Conservation (phyloP, 2,113 vertebrate genomes). For the Megaptera novaeangliae region DNA sequence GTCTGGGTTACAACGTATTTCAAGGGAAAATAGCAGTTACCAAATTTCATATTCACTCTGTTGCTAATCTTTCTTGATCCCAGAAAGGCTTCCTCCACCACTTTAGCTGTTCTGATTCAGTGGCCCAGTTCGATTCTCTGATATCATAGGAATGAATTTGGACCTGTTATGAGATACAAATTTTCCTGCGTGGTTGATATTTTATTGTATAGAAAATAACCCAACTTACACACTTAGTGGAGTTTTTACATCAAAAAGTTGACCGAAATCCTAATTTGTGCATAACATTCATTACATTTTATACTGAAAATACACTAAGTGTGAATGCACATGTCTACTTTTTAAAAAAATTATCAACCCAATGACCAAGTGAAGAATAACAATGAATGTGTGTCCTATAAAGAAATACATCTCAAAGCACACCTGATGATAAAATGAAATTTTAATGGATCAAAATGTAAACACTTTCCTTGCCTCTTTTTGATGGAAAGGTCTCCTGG, state of each 20-base stretch:
- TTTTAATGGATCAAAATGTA: not conserved
- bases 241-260: not conserved
- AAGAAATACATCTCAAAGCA: not conserved
- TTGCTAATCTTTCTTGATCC: not conserved
- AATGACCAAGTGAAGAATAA: not conserved
- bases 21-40: not conserved
- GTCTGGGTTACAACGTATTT: not conserved
- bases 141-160: not conserved
- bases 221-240: not conserved
- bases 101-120: not conserved
- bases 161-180: not conserved
- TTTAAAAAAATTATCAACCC: not conserved
- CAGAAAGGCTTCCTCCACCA: not conserved
- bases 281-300: not conserved
- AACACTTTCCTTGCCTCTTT: not conserved
- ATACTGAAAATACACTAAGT: not conserved
- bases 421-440: not conserved
- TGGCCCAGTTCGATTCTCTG: not conserved
- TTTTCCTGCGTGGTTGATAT: not conserved
- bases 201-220: not conserved
- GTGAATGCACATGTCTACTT: not conserved
- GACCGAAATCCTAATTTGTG: not conserved
- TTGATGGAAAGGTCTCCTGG: not conserved
- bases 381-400: not conserved
- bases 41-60: not conserved